These are phyloP conservation scores for Drosophila quadrilineata DNA, from an alignment of 1,140 invertebrate genomes.

Conservation along the genomic window DNA sequence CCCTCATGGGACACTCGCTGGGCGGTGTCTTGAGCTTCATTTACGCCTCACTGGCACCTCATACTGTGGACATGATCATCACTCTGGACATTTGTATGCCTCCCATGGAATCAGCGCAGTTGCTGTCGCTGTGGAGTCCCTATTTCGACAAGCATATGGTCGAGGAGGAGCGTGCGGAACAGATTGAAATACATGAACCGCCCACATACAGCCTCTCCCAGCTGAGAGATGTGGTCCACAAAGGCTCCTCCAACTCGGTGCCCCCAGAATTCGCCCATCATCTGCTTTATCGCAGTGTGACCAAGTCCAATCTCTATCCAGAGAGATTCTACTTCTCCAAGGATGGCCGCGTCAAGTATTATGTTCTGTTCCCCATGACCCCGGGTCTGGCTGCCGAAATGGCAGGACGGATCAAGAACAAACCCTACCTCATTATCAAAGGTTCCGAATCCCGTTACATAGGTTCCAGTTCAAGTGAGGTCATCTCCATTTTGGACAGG, in stretches of 20 bases:
- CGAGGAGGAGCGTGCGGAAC: slow-evolving; percentile 47
- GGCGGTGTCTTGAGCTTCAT: slow-evolving; percentile 83
- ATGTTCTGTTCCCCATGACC: slow-evolving; percentile 19
- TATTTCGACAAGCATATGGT: slow-evolving; percentile 68
- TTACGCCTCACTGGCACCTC: slow-evolving; percentile 83
- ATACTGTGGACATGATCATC: slow-evolving; percentile 84
- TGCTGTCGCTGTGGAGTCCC: slow-evolving; percentile 72
- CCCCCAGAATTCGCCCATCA: slow-evolving; percentile 82
- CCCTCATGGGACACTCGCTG: slow-evolving; percentile 86
- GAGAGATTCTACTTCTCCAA: slow-evolving; percentile 84
- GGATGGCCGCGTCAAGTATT: slow-evolving; percentile 83
- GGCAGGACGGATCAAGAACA: slow-evolving; percentile 36
- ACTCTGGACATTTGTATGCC: slow-evolving; percentile 84
- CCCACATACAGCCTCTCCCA: slow-evolving; percentile 84
- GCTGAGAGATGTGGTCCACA: slow-evolving; percentile 82
- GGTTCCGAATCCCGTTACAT: slow-evolving; percentile 30
- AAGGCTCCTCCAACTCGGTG: slow-evolving; percentile 82
- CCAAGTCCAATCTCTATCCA: slow-evolving; percentile 82
- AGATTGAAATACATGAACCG: slow-evolving; percentile 77
- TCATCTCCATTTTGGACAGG: slow-evolving; percentile 82
- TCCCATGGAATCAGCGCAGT: neutral
- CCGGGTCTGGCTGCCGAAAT: slow-evolving; percentile 26
- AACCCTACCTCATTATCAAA: slow-evolving; percentile 65
- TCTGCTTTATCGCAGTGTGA: slow-evolving; percentile 83
- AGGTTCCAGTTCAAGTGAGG: slow-evolving; percentile 50